Evolutionary conservation across 2,113 vertebrate genomes (phyloP).

Genomic region (Piliocolobus tephrosceles): DNA sequence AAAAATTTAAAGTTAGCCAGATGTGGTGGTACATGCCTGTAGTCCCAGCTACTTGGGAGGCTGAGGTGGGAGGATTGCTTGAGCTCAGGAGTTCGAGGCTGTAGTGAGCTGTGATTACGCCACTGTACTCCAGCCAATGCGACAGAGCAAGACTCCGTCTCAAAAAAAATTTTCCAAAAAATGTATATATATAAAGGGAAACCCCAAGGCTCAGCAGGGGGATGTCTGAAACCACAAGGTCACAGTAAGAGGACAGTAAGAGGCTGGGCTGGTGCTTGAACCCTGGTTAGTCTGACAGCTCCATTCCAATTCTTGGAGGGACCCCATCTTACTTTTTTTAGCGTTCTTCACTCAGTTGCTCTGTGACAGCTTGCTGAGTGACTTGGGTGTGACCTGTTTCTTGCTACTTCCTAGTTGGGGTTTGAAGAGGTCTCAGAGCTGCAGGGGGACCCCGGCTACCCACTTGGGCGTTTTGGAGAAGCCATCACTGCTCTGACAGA

Average conservation of each 20-base stretch:
- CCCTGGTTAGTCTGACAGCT: not conserved
- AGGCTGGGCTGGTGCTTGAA: not conserved
- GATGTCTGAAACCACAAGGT: not conserved
- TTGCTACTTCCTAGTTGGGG: constrained; percentile 66
- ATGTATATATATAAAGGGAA: not conserved
- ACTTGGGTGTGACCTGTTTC: not conserved
- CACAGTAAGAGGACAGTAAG: not conserved
- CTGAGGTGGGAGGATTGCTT: too few species aligned
- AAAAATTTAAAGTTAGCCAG: too few species aligned
- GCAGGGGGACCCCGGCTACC: constrained; percentile 66
- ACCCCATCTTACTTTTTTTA: not conserved
- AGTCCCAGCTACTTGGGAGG: too few species aligned
- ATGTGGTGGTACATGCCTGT: too few species aligned
- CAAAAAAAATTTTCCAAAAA: too few species aligned
- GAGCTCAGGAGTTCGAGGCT: too few species aligned
- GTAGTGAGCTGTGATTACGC: too few species aligned
- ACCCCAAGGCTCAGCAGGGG: not conserved
- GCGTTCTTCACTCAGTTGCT: not conserved
- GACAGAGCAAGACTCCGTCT: too few species aligned
- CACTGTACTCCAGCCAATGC: too few species aligned
- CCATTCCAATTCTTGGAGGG: accelerated
- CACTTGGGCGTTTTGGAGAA: constrained; percentile 86
- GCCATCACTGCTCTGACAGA: constrained; percentile 86
- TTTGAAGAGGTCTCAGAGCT: constrained; percentile 71
- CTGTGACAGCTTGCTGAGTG: not conserved